Evolutionary conservation across 1,140 invertebrate genomes (phyloP).

Genomic region (Eueides isabella): DNA sequence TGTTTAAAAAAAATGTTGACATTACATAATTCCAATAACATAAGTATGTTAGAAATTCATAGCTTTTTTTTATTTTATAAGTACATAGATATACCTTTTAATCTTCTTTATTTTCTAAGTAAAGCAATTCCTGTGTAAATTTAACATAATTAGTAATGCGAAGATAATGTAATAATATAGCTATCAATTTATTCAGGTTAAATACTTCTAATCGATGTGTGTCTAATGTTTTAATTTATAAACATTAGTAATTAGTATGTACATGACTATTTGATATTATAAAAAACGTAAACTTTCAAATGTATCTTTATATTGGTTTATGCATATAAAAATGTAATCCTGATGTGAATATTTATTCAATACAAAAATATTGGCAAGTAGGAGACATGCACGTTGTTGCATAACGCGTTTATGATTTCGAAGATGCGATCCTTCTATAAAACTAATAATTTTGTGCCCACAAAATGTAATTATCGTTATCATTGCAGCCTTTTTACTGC

Average conservation of each 20-base stretch:
- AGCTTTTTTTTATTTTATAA: neutral
- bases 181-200: slow-evolving; percentile 4
- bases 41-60: neutral
- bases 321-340: too few relatives aligned
- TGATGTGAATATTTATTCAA: too few relatives aligned
- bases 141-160: neutral
- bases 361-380: too few relatives aligned
- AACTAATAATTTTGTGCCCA: too few relatives aligned
- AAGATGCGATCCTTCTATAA: too few relatives aligned
- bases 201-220: neutral
- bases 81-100: neutral
- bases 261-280: neutral
- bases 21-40: neutral
- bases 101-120: neutral
- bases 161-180: neutral
- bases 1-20: neutral
- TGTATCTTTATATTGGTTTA: neutral
- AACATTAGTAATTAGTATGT: neutral
- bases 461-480: too few relatives aligned
- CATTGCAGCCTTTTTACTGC: too few relatives aligned
- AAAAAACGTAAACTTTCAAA: neutral
- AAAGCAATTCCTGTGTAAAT: slow-evolving; percentile 3
- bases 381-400: too few relatives aligned
- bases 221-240: slow-evolving; percentile 14
- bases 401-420: too few relatives aligned